Base-by-base conservation (phyloP, 2,113 vertebrate species). In the Struthidea cinerea region DNA sequence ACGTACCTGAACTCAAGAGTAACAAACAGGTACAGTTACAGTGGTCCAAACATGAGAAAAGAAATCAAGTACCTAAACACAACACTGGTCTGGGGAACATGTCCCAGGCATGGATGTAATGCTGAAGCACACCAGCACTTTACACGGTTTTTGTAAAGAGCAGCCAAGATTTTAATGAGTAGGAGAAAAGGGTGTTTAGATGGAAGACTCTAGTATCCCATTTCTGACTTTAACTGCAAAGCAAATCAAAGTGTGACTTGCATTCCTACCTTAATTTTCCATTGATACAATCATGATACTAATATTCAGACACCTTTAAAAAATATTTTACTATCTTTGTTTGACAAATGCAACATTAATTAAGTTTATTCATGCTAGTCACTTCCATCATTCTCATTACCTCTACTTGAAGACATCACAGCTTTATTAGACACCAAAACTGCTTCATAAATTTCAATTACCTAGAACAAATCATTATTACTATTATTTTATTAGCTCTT, bases 361-460 rank as follows among this genome's bases (percentile, higher is more conserved):
- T 84, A 84, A 67, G 67, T 91, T 94, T 94, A 89, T 94, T 90
- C 92, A 90, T 75, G 65, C 77, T 84, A 86, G 64, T 94, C 60
- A 78, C 35, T 95, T 89, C 87, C 84, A 47, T 79, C 71, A 81
- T 47, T 80, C 73, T 87, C 89, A 87, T 96, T 94, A 96, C 28
- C 68, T 93, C 68, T 96, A 79, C 81, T 80, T 82, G 78, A 93
- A 73, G 82, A 60, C 94, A 91, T 95, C 49, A 78, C 69, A 92
- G 70, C 90, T 93, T 96, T 97, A 97, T 94, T 92, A 95, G 90
- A 90, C 75, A 96, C 41, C 55, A 90, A 89, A 96, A 96, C 64
- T 59, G 73, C 94, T 91, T 93, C 96, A 95, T 96, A 94, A 87
- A 96, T 97, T 96, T 81, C 91, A 91, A 93, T 95, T 91, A 97